Conservation (phyloP, 2,888 invertebrate genomes). For the Onthophagus sagittarius region DNA sequence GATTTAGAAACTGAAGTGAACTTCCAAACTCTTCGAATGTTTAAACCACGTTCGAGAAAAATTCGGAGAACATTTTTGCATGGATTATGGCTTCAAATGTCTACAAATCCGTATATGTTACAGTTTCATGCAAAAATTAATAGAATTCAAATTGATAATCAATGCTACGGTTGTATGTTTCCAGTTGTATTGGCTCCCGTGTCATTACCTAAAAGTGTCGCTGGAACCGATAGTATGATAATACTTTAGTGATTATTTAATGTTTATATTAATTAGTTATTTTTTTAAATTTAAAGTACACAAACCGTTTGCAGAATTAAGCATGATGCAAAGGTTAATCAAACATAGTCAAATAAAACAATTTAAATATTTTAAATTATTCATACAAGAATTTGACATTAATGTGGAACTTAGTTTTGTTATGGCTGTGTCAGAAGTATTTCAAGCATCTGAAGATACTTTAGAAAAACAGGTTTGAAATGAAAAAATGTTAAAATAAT, state of each 20-base stretch:
- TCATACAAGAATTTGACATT: constrained; percentile 95
- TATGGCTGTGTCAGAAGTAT: constrained; percentile 77
- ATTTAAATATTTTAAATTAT: constrained; percentile 90
- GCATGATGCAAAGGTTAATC: constrained; percentile 85
- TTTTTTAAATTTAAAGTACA: constrained; percentile 52
- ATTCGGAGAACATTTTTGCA: constrained; percentile 79
- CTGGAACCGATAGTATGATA: constrained; percentile 65
- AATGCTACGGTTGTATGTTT: constrained; percentile 87
- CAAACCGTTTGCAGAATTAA: constrained; percentile 93
- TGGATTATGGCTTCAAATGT: constrained; percentile 86
- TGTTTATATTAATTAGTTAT: background rate
- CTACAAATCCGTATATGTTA: constrained; percentile 77
- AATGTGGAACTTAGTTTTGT: constrained; percentile 92
- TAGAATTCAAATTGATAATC: constrained; percentile 89
- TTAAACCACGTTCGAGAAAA: constrained; percentile 63
- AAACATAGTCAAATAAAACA: constrained; percentile 87
- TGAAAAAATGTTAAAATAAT: too few relatives aligned
- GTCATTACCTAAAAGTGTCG: constrained; percentile 91
- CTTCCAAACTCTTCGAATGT: constrained; percentile 66
- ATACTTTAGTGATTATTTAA: constrained; percentile 28
- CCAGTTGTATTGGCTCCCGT: constrained; percentile 93
- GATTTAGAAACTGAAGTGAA: constrained; percentile 68
- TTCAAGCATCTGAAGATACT: constrained; percentile 58
- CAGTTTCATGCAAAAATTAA: constrained; percentile 89
- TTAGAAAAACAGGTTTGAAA: constrained; percentile 61